Base-by-base conservation (phyloP, 2,888 invertebrate species). In the Aporophyla nigra region DNA sequence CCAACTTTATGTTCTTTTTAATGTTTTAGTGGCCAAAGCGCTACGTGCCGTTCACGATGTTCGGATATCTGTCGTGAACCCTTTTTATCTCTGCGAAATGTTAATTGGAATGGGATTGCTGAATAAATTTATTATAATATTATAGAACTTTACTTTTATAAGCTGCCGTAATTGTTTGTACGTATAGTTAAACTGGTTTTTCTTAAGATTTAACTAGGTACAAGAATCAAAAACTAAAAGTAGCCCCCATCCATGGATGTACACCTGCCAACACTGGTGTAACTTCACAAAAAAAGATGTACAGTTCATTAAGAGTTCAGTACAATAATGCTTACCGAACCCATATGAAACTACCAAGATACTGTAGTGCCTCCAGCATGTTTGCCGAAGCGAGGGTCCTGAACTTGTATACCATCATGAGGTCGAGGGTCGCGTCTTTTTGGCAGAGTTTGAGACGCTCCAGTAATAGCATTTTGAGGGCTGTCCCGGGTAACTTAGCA, bases 1-100 rank as follows among this genome's bases (percentile, higher is more conserved):
- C 87, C 85, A 90, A 91, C 90, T 93, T 93, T 93, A 92, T 93
- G 91, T 90, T 90, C 91, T 90, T 92, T 93, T 93, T 92, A 91
- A 90, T 90, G 88, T 90, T 90, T 91, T 90, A 89, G 87, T 87
- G 81, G 86, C 89, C 90, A 89, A 88, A 87, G 87, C 87, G 89
- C 84, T 90, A 91, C 92, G 91, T 91, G 91, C 88, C 84, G 83
- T 69, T 86, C 74, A 77, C 71, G 62, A 69, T 62, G 86, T 86
- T 86, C 81, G 62, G 80, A 86, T 86, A 80, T 84, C 80, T 83
- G 82, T 78, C 86, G 79, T 75, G 69, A 89, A 84, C 84, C 82
- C 84, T 84, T 84, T 86, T 88, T 87, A 89, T 89, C 85, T 85
- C 53, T 62, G 54, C 59, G 51, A 79, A 87, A 84, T 83, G 74